These are phyloP conservation scores for Acleris sparsana DNA, from an alignment of 2,888 invertebrate species.

Conservation along the genomic window DNA sequence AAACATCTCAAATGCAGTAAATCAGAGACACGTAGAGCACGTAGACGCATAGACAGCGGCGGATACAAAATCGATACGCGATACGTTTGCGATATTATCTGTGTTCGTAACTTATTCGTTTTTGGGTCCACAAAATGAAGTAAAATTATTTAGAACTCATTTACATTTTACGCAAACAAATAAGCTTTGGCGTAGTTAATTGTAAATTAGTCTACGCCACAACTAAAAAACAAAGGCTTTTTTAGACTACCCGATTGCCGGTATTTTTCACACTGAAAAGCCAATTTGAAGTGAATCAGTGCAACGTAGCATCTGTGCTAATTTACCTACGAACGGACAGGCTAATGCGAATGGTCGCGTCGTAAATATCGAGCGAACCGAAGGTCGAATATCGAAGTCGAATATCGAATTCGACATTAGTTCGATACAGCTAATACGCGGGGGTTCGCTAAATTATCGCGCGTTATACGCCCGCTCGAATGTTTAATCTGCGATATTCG, in stretches of 20 bases:
- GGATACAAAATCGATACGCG: slow-evolving; percentile 36
- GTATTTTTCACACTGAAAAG: slow-evolving; percentile 78
- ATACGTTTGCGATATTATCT: slow-evolving; percentile 21
- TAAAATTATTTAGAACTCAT: too few relatives aligned
- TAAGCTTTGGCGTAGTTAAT: slow-evolving; percentile 20
- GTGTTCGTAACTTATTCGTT: slow-evolving; percentile 13
- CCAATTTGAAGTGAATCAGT: slow-evolving; percentile 84
- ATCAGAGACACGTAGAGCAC: slow-evolving; percentile 29
- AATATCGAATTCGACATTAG: slow-evolving; percentile 64
- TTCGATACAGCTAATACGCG: slow-evolving; percentile 83
- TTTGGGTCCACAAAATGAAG: not conserved
- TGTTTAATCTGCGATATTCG: slow-evolving; percentile 81
- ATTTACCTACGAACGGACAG: slow-evolving; percentile 83
- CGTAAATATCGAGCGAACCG: slow-evolving; percentile 82
- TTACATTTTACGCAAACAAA: not conserved
- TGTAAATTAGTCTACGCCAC: slow-evolving; percentile 40
- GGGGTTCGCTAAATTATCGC: slow-evolving; percentile 81
- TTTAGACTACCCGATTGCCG: slow-evolving; percentile 68
- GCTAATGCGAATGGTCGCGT: slow-evolving; percentile 80
- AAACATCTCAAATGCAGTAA: slow-evolving; percentile 31
- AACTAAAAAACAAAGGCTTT: slow-evolving; percentile 61
- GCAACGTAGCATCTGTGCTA: slow-evolving; percentile 83
- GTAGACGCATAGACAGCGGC: slow-evolving; percentile 34
- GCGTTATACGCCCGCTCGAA: slow-evolving; percentile 79
- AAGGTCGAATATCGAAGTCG: slow-evolving; percentile 69